These are phyloP conservation scores for Cotesia typhae DNA, from an alignment of 1,140 invertebrate species.

Conservation along the genomic window DNA sequence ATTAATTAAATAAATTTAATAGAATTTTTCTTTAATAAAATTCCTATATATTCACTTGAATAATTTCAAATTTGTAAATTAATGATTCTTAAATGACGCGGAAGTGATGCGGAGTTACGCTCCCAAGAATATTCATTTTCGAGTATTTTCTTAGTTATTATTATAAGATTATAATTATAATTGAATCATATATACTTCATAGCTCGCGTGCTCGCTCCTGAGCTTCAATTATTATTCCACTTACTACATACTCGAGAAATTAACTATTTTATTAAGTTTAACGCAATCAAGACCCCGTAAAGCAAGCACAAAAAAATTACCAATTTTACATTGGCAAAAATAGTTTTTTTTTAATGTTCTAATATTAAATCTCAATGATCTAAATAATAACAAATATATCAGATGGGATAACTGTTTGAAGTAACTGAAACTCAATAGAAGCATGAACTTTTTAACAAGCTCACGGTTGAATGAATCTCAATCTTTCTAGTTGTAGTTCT, in stretches of 20 bases:
- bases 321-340: too few relatives aligned
- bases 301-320: not conserved
- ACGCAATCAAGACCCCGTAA: not conserved
- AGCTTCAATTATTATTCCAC: conserved; percentile 35
- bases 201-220: conserved; percentile 8
- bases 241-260: not conserved
- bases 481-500: not conserved
- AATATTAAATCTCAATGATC: not conserved
- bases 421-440: conserved; percentile 19
- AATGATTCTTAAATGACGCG: conserved; percentile 30
- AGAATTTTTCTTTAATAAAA: too few relatives aligned
- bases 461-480: conserved; percentile 12
- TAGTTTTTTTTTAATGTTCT: too few relatives aligned
- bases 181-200: conserved; percentile 21
- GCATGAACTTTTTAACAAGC: conserved; percentile 26
- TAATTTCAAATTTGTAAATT: too few relatives aligned
- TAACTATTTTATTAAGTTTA: not conserved
- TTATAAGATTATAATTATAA: conserved; percentile 21
- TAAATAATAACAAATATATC: conserved; percentile 1
- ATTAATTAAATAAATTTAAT: too few relatives aligned
- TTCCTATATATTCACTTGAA: too few relatives aligned
- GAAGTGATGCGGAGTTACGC: conserved; percentile 41
- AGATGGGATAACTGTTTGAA: not conserved
- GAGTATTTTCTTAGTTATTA: not conserved
- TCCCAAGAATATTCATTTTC: conserved; percentile 44